phyloP scores from a whole-genome alignment of 2,888 invertebrate genomes.

The Litoditis marina region DNA sequence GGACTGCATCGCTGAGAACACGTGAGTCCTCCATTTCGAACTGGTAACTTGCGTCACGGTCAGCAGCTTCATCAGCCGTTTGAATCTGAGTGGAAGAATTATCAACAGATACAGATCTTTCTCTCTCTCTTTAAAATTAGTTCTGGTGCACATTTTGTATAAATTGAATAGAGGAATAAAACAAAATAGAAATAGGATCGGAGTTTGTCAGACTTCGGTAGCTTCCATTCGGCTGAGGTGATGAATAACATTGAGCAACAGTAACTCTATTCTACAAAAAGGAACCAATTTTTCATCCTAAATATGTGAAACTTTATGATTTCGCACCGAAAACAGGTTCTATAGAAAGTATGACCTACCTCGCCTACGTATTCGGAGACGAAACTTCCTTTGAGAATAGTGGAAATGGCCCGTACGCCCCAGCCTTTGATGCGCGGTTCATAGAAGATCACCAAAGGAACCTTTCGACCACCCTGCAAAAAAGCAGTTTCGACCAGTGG shows the following conservation, averaged over 20 bases:
- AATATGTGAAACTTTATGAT: too few relatives aligned
- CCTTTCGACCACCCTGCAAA: slow-evolving; percentile 5
- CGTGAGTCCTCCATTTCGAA: neutral
- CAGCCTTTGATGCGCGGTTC: slow-evolving; percentile 5
- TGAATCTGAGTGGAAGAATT: neutral
- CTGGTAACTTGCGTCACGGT: neutral
- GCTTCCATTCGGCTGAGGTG: too few relatives aligned
- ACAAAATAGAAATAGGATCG: too few relatives aligned
- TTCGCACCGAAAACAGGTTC: too few relatives aligned
- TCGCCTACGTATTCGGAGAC: slow-evolving; percentile 11
- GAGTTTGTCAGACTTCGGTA: too few relatives aligned
- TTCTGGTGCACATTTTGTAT: neutral
- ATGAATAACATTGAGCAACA: too few relatives aligned
- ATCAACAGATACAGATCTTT: too few relatives aligned
- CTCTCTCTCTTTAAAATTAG: neutral
- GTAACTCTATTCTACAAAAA: too few relatives aligned
- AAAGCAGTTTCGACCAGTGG: neutral
- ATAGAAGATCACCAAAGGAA: slow-evolving; percentile 1
- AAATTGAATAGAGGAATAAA: too few relatives aligned
- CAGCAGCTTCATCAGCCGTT: neutral
- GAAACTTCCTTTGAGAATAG: slow-evolving; percentile 1
- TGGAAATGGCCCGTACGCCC: neutral
- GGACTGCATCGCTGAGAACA: neutral
- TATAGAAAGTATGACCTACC: neutral
- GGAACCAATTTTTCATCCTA: too few relatives aligned